A percentile compares a stretch with the other conserved stretches of the same genome.
phyloP scores from a whole-genome alignment of 1,140 invertebrate genomes.

The Trachymyrmex septentrionalis region DNA sequence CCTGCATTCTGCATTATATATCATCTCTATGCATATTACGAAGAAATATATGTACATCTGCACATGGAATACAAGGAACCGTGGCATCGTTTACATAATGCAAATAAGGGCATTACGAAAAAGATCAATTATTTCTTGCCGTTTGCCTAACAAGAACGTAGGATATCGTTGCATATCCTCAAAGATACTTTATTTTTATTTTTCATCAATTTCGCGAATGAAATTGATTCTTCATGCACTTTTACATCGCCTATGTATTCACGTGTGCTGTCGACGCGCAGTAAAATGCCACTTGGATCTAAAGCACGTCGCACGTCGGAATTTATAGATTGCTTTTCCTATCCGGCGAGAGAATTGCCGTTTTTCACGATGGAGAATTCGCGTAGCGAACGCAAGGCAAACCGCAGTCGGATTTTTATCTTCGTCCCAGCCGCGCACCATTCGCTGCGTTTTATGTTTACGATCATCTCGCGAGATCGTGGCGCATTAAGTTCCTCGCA shows the following conservation, averaged over 20 bases:
- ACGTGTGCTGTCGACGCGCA: not conserved
- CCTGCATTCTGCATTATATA: not conserved
- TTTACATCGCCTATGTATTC: conserved; percentile 18
- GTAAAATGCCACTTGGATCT: conserved; percentile 58
- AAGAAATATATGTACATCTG: not conserved
- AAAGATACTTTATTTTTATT: not conserved
- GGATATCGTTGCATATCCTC: not conserved
- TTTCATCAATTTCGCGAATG: not conserved
- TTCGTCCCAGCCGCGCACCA: not conserved
- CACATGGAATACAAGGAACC: not conserved
- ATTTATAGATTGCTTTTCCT: conserved; percentile 60
- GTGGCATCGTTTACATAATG: not conserved
- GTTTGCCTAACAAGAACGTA: not conserved
- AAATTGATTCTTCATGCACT: not conserved
- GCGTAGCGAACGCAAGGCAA: conserved; percentile 37
- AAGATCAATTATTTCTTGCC: not conserved
- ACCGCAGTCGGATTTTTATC: conserved; percentile 44
- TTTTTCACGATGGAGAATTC: conserved; percentile 29
- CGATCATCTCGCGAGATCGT: conserved; percentile 23
- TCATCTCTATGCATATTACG: not conserved
- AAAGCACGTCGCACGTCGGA: conserved; percentile 40
- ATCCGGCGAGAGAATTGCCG: not conserved
- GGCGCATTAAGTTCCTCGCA: conserved; percentile 16
- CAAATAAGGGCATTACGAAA: not conserved
- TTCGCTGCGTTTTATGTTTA: conserved; percentile 54